Conservation (phyloP, 2,797 vertebrate species). For the Onychomys leucogaster region DNA sequence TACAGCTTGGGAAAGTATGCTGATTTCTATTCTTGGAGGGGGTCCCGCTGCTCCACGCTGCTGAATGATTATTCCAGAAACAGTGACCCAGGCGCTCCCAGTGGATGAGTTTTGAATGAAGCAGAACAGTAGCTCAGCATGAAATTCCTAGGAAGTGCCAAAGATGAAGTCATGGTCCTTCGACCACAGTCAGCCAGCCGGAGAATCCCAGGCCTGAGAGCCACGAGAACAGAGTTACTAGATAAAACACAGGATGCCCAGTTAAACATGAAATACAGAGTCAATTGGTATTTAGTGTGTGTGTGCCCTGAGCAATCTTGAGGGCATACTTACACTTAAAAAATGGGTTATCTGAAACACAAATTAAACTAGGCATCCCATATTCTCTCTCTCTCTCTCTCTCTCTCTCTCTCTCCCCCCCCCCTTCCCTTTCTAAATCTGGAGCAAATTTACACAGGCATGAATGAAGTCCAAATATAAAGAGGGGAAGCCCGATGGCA, state of each 20-base stretch:
- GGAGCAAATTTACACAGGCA: neutral
- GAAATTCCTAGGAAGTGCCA: slow-evolving; percentile 59
- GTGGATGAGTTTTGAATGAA: slow-evolving; percentile 48
- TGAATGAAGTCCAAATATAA: neutral
- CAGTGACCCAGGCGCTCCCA: neutral
- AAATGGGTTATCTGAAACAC: slow-evolving; percentile 31
- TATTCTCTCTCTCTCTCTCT: neutral
- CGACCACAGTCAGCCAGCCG: neutral
- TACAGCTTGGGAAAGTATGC: neutral
- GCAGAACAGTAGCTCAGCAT: neutral
- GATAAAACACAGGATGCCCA: neutral
- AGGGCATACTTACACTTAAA: neutral
- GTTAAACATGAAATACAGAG: neutral
- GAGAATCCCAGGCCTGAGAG: neutral
- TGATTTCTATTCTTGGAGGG: neutral
- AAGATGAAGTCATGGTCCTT: slow-evolving; percentile 37
- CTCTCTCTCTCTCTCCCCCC: neutral
- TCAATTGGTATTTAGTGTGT: neutral
- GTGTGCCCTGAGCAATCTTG: neutral
- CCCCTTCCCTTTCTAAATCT: slow-evolving; percentile 6
- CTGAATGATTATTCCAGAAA: slow-evolving; percentile 65
- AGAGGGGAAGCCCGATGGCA: neutral
- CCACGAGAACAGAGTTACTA: neutral
- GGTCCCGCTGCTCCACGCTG: slow-evolving; percentile 41
- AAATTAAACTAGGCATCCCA: neutral